Conservation (phyloP, 2,888 invertebrate species). For the Allygus modestus region DNA sequence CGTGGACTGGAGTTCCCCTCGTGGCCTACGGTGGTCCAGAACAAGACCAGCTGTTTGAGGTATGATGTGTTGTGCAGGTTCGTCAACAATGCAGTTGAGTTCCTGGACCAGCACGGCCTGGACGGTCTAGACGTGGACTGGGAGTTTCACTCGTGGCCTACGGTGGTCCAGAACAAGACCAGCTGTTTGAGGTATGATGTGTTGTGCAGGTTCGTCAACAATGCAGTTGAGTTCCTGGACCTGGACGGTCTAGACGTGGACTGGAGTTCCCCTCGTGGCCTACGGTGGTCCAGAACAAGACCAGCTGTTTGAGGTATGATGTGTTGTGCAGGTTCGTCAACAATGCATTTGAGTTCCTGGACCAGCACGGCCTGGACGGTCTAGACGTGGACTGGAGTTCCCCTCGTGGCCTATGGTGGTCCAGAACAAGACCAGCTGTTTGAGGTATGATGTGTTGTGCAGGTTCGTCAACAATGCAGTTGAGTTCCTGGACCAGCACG, state of each 20-base stretch:
- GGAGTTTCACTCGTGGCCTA: constrained; percentile 87
- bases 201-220: constrained; percentile 76
- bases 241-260: constrained; percentile 85
- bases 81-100: constrained; percentile 76
- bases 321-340: constrained; percentile 76
- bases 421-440: constrained; percentile 82
- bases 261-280: constrained; percentile 89
- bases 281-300: constrained; percentile 76
- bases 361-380: constrained; percentile 81
- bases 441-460: constrained; percentile 74
- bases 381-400: constrained; percentile 92
- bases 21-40: constrained; percentile 74
- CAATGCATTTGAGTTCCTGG: constrained; percentile 77
- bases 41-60: constrained; percentile 86
- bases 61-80: constrained; percentile 77
- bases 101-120: constrained; percentile 77
- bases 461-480: constrained; percentile 78
- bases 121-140: constrained; percentile 88
- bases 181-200: constrained; percentile 85
- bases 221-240: constrained; percentile 76
- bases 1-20: constrained; percentile 93
- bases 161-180: constrained; percentile 77
- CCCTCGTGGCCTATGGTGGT: constrained; percentile 79
- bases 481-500: constrained; percentile 76
- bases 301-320: constrained; percentile 82